Evolutionary conservation across 2,888 invertebrate species (phyloP), one percentile per base, ranked within the genome.

Genomic region (Diplolepis rosae): DNA sequence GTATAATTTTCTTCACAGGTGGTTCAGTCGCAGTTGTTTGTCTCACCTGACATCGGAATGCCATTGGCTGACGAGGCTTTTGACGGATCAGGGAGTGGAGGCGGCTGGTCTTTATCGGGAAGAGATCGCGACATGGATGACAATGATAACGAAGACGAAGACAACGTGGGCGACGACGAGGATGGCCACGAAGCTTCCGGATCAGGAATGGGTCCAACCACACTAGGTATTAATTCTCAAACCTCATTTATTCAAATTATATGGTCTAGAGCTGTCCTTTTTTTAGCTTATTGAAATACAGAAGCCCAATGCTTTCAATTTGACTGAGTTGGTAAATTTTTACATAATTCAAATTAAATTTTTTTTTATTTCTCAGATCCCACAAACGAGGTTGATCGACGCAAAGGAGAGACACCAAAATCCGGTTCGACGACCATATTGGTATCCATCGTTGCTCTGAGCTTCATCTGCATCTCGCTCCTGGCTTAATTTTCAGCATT

Each of bases 81-180:
- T 52, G 88, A 88, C 45, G 88, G 88, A 39, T 88, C 88, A 30
- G 88, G 88, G 71, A 88, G 88, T 70, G 88, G 88, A 5, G 84
- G 11, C 22, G 50, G 24, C 13, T 27, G 50, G 9, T 32, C 18
- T 18, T 35, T 56, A 22, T 22, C 56, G 4, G 56, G 32, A 56
- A 32, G 56, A 35, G 61, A 61, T 61, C 39, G 5, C 24, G 32
- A 61, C 24, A 39, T 22, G 13, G 39, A 61, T 2, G 39, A 39
- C 27, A 24, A 4, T 50, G 24, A 45, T 45, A 45, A 45, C 65
- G 84, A 72, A 4, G 78, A 66, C 27, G 78, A 78, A 3, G 81
- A 78, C 56, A 71, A 65, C 42, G 66, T 68, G 18, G 66, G 68
- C 18, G 80, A 79, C 24, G 79, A 76, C 66, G 78, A 74, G 68